These are phyloP conservation scores for Danio aesculapii DNA, from an alignment of 2,797 vertebrate genomes.

Conservation along the genomic window DNA sequence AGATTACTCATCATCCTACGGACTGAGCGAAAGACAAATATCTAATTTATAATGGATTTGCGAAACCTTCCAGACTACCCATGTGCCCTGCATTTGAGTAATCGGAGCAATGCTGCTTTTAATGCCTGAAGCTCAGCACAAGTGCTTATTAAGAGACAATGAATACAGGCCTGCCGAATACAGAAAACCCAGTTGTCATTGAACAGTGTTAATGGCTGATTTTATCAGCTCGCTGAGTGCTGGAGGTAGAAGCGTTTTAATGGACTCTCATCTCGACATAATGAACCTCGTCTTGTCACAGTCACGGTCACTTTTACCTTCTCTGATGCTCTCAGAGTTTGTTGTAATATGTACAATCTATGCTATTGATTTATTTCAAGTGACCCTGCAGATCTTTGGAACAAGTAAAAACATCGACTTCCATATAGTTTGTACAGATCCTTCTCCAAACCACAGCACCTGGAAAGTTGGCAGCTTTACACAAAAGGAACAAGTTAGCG, in stretches of 20 bases:
- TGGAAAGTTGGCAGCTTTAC: background rate
- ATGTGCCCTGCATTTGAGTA: constrained; percentile 30
- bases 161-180: constrained; percentile 14
- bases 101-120: constrained; percentile 23
- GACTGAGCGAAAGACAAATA: constrained; percentile 11
- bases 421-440: background rate
- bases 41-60: constrained; percentile 6
- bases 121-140: constrained; percentile 24
- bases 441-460: background rate
- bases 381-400: background rate
- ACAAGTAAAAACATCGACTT: background rate
- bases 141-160: constrained; percentile 30
- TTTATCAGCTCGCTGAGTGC: constrained; percentile 20
- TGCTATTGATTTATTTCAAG: background rate
- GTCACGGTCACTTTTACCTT: background rate
- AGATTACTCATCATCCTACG: constrained; percentile 40
- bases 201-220: constrained; percentile 32
- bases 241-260: background rate
- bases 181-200: background rate
- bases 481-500: background rate
- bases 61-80: constrained; percentile 29
- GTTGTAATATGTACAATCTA: background rate
- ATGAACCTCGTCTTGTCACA: constrained; percentile 15
- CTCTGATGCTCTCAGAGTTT: background rate
- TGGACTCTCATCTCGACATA: constrained; percentile 5